These are phyloP conservation scores for Lycaena phlaeas DNA, from an alignment of 2,888 invertebrate genomes.

Conservation along the genomic window DNA sequence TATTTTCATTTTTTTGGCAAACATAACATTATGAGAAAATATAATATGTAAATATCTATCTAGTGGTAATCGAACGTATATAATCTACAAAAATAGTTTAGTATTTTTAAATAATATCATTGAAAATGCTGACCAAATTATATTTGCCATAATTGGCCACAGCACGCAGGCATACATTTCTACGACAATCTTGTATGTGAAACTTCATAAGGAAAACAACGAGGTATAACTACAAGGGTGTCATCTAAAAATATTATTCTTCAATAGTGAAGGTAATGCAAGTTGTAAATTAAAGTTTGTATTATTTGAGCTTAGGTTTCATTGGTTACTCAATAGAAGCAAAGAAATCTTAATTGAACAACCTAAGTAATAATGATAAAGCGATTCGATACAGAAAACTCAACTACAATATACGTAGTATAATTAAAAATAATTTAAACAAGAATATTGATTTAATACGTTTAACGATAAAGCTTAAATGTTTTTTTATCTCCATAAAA, in stretches of 20 bases:
- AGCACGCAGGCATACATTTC: conserved; percentile 30
- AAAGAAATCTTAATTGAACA: conserved; percentile 1
- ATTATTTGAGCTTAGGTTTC: conserved; percentile 45
- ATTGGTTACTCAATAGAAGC: conserved; percentile 32
- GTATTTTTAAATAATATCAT: conserved; percentile 53
- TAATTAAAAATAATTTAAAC: background rate
- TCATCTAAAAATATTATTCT: conserved; percentile 64
- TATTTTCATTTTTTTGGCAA: conserved; percentile 46
- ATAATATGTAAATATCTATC: conserved; percentile 58
- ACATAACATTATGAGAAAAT: conserved; percentile 65
- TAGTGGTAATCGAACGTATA: conserved; percentile 66
- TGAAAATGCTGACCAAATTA: conserved; percentile 40
- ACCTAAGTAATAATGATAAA: background rate
- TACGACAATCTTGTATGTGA: conserved; percentile 38
- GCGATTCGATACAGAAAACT: background rate
- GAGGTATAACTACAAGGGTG: conserved; percentile 50
- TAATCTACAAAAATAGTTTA: conserved; percentile 70
- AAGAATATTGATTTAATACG: background rate
- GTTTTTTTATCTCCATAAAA: conserved; percentile 1
- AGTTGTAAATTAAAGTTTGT: conserved; percentile 34
- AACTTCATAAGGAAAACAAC: conserved; percentile 39
- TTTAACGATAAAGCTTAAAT: background rate
- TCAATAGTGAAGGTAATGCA: conserved; percentile 48
- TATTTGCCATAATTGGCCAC: conserved; percentile 25
- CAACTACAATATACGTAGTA: background rate